Evolutionary conservation across 2,888 invertebrate genomes (phyloP).

Genomic region (Lampropteryx suffumata): DNA sequence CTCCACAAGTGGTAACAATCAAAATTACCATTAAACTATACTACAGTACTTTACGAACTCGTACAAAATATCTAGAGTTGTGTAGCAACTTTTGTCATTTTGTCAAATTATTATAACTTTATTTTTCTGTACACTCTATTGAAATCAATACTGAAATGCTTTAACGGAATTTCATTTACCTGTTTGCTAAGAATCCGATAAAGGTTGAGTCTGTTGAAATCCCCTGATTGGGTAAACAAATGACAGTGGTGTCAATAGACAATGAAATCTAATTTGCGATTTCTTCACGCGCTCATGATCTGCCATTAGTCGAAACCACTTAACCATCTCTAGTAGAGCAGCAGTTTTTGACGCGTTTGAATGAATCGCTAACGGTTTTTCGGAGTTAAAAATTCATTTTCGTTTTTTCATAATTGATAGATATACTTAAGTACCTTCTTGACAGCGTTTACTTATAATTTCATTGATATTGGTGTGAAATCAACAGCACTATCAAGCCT

Average conservation of each 20-base stretch:
- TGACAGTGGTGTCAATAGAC: slow-evolving; percentile 13
- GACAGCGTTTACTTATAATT: too few relatives aligned
- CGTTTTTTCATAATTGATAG: too few relatives aligned
- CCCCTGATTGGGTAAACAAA: slow-evolving; percentile 24
- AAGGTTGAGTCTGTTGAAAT: slow-evolving; percentile 26
- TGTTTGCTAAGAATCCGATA: slow-evolving; percentile 7
- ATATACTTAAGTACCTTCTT: too few relatives aligned
- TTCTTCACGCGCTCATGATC: slow-evolving; percentile 29
- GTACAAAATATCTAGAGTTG: too few relatives aligned
- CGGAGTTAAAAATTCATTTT: too few relatives aligned
- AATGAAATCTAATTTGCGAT: slow-evolving; percentile 29
- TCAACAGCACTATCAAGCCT: too few relatives aligned
- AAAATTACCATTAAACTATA: neutral
- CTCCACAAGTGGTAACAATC: neutral
- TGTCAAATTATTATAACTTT: too few relatives aligned
- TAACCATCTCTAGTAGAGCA: slow-evolving; percentile 6
- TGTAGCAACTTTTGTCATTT: too few relatives aligned
- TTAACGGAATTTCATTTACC: neutral
- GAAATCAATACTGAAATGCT: too few relatives aligned
- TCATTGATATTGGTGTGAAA: too few relatives aligned
- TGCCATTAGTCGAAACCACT: slow-evolving; percentile 34
- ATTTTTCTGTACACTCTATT: too few relatives aligned
- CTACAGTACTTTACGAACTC: neutral
- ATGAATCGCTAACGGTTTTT: too few relatives aligned
- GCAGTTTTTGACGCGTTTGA: neutral